A percentile compares a stretch with the other conserved stretches of the same genome.
phyloP scores from a whole-genome alignment of 2,797 vertebrate genomes.

The Rhinatrema bivittatum region DNA sequence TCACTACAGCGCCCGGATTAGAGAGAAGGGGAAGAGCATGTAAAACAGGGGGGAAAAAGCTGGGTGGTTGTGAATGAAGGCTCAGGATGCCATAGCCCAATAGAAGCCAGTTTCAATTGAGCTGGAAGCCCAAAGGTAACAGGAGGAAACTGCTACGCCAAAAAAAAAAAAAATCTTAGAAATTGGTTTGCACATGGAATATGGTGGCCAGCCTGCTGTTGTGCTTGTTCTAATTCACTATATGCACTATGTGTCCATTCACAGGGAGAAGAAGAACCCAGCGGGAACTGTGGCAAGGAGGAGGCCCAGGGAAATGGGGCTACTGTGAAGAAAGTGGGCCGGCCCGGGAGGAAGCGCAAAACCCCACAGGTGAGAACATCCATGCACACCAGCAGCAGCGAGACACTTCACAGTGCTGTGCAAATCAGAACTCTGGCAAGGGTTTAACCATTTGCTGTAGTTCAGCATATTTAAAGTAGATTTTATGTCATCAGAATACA shows the following conservation, averaged over 20 bases:
- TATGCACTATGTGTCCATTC: constrained; percentile 17
- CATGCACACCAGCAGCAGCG: accelerated
- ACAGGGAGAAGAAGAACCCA: constrained; percentile 77
- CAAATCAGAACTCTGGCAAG: too few relatives aligned
- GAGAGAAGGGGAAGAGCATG: neutral
- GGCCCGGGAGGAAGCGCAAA: constrained; percentile 81
- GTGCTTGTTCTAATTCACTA: neutral
- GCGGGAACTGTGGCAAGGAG: constrained; percentile 64
- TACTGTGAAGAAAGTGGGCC: constrained; percentile 67
- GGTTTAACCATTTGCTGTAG: too few relatives aligned
- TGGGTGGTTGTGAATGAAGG: neutral
- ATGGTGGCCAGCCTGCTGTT: neutral
- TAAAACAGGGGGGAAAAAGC: neutral
- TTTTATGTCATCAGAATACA: too few relatives aligned
- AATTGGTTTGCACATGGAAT: too few relatives aligned
- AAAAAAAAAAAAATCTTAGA: too few relatives aligned
- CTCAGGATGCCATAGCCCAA: too few relatives aligned
- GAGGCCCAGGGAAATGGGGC: constrained; percentile 68
- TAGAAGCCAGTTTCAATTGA: too few relatives aligned
- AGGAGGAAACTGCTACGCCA: too few relatives aligned
- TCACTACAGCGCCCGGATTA: neutral
- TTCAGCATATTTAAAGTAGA: too few relatives aligned
- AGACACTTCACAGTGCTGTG: too few relatives aligned
- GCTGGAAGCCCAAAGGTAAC: too few relatives aligned
- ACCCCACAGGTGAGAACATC: constrained; percentile 72